Percentiles rank a stretch among this genome's conserved stretches.
Conservation (phyloP, 1,140 invertebrate genomes). For the Dufourea novaeangliae region DNA sequence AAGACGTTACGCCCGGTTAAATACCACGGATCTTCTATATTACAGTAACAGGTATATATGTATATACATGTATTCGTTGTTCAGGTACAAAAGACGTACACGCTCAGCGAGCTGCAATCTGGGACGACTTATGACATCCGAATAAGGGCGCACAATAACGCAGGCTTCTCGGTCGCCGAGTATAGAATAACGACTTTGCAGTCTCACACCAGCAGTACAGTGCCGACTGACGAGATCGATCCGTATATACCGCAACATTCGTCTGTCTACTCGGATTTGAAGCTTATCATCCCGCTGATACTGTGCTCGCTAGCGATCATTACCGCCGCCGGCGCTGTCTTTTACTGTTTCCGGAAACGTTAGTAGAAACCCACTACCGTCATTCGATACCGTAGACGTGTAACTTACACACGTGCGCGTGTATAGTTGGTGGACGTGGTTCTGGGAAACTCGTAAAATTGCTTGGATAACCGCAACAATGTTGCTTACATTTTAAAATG, state of each 20-base stretch:
- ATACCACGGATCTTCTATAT: not conserved
- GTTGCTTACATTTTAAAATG: too few species aligned
- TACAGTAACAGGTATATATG: not conserved
- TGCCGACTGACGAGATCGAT: conserved; percentile 78
- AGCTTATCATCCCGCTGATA: conserved; percentile 78
- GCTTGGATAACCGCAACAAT: too few species aligned
- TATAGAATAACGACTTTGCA: conserved; percentile 93
- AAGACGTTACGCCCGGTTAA: not conserved
- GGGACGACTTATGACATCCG: conserved; percentile 93
- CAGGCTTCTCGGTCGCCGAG: conserved; percentile 92
- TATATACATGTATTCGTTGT: conserved; percentile 37
- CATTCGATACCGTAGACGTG: not conserved
- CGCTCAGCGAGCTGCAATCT: conserved; percentile 89
- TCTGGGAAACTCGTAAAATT: too few species aligned
- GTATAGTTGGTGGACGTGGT: too few species aligned
- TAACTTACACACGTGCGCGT: not conserved
- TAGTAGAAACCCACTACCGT: conserved; percentile 53
- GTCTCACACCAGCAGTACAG: conserved; percentile 84
- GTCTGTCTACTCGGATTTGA: conserved; percentile 78
- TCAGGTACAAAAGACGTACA: conserved; percentile 87
- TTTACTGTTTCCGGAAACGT: conserved; percentile 81
- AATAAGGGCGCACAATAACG: conserved; percentile 95
- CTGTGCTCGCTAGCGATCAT: conserved; percentile 78
- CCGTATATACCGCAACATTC: conserved; percentile 78
- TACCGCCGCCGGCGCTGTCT: conserved; percentile 78